Evolutionary conservation across 2,113 vertebrate genomes (phyloP).

Genomic region (Arvicanthis niloticus): DNA sequence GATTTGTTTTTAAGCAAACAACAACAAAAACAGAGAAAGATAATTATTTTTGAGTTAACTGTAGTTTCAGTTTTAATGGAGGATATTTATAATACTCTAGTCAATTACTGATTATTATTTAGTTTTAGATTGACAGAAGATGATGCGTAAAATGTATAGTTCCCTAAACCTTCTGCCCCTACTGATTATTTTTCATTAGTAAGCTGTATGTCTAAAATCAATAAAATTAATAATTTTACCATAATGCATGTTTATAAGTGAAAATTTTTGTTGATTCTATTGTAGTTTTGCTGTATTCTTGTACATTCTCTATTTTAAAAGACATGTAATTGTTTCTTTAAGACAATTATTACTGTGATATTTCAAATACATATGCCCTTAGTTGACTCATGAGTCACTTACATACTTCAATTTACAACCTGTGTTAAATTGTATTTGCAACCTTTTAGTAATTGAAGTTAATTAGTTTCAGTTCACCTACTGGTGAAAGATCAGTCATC

Average conservation of each 20-base stretch:
- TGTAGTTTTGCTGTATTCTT: slow-evolving; percentile 3
- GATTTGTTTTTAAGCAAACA: neutral
- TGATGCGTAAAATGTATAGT: neutral
- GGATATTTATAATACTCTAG: neutral
- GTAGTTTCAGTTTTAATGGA: neutral
- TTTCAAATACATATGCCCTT: neutral
- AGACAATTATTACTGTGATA: slow-evolving; percentile 1
- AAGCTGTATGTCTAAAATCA: slow-evolving; percentile 1
- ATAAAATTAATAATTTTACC: neutral
- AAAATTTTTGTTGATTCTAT: neutral
- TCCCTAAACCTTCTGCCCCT: neutral
- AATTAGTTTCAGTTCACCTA: slow-evolving; percentile 18
- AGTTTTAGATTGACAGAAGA: slow-evolving; percentile 11
- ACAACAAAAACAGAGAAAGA: neutral
- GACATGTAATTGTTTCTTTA: slow-evolving; percentile 16
- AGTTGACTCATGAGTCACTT: neutral
- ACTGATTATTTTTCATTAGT: slow-evolving; percentile 48
- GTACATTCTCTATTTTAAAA: slow-evolving; percentile 7
- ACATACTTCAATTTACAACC: slow-evolving; percentile 4
- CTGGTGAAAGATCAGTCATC: neutral
- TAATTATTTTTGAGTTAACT: neutral
- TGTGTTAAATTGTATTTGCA: neutral
- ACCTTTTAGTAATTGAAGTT: neutral
- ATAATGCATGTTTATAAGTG: neutral
- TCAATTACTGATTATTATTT: neutral